Evolutionary conservation across 2,888 invertebrate species (phyloP).

Genomic region (Pteria penguin): DNA sequence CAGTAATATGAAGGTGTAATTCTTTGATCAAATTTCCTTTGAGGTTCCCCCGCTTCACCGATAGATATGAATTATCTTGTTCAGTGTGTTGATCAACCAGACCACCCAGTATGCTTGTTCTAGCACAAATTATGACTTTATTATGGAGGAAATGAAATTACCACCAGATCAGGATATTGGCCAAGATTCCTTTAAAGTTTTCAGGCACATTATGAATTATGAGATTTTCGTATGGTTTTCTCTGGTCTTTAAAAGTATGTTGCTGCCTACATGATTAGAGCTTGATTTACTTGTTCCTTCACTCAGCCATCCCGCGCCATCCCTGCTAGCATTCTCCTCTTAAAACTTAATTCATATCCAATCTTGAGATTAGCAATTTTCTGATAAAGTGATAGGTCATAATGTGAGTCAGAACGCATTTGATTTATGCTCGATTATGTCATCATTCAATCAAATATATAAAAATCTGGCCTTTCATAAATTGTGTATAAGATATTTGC

Average conservation of each 20-base stretch:
- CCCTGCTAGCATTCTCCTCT: not conserved
- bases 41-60: not conserved
- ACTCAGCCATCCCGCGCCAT: not conserved
- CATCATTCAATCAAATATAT: no score
- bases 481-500: no score
- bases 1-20: no score
- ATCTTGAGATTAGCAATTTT: not conserved
- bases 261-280: not conserved
- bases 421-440: no score
- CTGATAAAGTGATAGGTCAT: no score
- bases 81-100: not conserved
- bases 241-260: not conserved
- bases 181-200: not conserved
- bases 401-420: no score
- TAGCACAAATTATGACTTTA: constrained; percentile 11
- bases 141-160: constrained; percentile 17
- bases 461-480: no score
- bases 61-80: not conserved
- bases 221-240: not conserved
- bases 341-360: not conserved
- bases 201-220: not conserved
- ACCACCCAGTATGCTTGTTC: not conserved
- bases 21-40: not conserved
- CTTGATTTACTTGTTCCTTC: not conserved
- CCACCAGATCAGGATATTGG: constrained; percentile 17